Evolutionary conservation across 2,797 vertebrate species (phyloP), one percentile per base, ranked within the genome.

Genomic region (Eulemur mongoz): DNA sequence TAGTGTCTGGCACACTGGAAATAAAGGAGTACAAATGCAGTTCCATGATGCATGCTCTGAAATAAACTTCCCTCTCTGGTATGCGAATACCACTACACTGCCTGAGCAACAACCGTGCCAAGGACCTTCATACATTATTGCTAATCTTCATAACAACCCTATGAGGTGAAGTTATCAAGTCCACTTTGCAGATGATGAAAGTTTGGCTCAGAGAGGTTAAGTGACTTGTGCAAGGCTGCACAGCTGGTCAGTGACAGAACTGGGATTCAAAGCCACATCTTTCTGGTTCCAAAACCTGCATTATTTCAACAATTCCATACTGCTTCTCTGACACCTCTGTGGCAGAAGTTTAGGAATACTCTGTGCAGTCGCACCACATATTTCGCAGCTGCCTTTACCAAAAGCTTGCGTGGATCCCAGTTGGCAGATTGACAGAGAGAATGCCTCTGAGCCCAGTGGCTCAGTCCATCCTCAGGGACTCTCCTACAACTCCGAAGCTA

Each of bases 351-450:
- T 35, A 88, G 82, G 32, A 73, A 85, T 25, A 65, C 11, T 86
- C 18, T 32, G 30, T 70, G 27, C 12, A 10, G 17, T 7, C 43
- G 14, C 23, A 35, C 7, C 43, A 30, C 43, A 52, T 92, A 75
- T 35, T 67, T 94, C 91, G 59, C 0, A 23, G 88, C 91, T 93
- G 72, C 67, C 67, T 22, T 96, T 67, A 84, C 50, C 76, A 69
- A 78, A 97, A 87, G 52, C 72, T 30, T 97, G 90, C 72, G 82
- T 72, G 83, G 96, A 95, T 70, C 72, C 23, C 50, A 78, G 0
- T 4, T 95, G 96, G 48, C 79, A 91, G 67, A 83, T 22, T 18
- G 1, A 91, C 27, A 63, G 65, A 13, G 50, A 96, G 45, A 50
- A 93, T 76, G 89, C 14, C 10, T 85, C 43, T 13, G 52, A 15